Evolutionary conservation across 2,888 invertebrate genomes (phyloP), one percentile per base, ranked within the genome.

Genomic region (Apomyelois bistriatella): DNA sequence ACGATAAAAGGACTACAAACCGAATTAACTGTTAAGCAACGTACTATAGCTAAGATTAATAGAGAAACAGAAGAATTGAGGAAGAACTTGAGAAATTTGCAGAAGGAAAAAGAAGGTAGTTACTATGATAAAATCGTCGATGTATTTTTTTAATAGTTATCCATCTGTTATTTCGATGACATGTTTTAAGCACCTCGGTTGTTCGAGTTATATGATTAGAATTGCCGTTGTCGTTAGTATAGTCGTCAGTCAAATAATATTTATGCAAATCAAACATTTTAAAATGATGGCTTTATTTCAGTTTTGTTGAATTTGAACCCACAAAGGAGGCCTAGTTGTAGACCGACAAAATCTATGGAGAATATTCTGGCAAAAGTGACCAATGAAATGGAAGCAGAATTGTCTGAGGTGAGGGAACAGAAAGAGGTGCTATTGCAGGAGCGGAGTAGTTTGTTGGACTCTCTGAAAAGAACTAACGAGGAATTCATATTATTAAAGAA

Each of bases 1-100:
- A 95, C 96, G 0, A 95, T 96, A 64, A 93, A 96, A 57, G 95
- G 95, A 1, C 83, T 96, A 70, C 94, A 96, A 72, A 80, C 94
- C 0, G 96, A 96, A 70, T 73, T 96, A 49, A 91, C 93, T 3
- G 92, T 92, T 32, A 95, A 95, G 76, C 95, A 96, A 66, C 94
- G 95, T 62, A 92, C 93, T 1, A 91, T 95, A 57, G 88, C 91
- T 35, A 94, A 94, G 59, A 85, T 96, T 47, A 94, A 94, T 37
- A 93, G 94, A 61, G 96, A 96, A 70, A 87, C 94, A 41, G 95
- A 95, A 37, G 96, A 96, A 58, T 78, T 94, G 53, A 93, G 93
- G 67, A 95, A 94, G 74, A 95, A 95, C 43, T 94, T 95, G 68
- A 90, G 93, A 52, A 93, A 94, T 70, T 81, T 95, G 66, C 95